Base-by-base conservation (phyloP, 2,888 invertebrate species). In the Mechanitis messenoides region DNA sequence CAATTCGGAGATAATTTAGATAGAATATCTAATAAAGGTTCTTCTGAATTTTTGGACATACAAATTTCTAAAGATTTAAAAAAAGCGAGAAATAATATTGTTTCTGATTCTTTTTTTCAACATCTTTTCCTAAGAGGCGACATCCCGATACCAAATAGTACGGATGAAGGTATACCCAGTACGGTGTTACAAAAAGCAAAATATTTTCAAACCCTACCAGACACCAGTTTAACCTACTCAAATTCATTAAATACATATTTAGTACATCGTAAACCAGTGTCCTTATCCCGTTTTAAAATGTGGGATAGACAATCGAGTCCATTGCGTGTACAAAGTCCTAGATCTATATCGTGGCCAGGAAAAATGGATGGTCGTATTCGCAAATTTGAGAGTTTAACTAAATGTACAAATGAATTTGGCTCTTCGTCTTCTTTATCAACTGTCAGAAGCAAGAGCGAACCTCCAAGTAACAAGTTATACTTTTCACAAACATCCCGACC, bases 31-130 rank as follows among this genome's bases (percentile, higher is more conserved):
- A 74, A 86, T 72, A 70, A 82, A 77, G 72, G 79, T 67, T 80
- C 79, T 3, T 73, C 66, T 69, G 82, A 84, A 69, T 76, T 79
- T 65, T 68, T 83, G 33, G 68, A 71, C 56, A 69, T 68, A 56
- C 77, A 74, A 45, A 77, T 67, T 67, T 69, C 74, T 12, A 91
- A 91, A 62, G 91, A 92, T 62, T 90, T 93, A 33, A 90, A 88
- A 70, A 84, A 86, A 68, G 92, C 92, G 59, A 92, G 91, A 66
- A 92, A 92, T 69, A 87, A 90, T 3, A 85, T 93, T 38, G 84
- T 92, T 64, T 91, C 92, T 0, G 91, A 94, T 74, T 91, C 91
- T 0, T 95, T 95, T 74, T 95, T 95, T 71, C 94, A 93, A 78
- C 92, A 94, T 79, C 87, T 95, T 31, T 93, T 95, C 72, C 79